phyloP scores from a whole-genome alignment of 2,888 invertebrate species.

The Plebejus anna region DNA sequence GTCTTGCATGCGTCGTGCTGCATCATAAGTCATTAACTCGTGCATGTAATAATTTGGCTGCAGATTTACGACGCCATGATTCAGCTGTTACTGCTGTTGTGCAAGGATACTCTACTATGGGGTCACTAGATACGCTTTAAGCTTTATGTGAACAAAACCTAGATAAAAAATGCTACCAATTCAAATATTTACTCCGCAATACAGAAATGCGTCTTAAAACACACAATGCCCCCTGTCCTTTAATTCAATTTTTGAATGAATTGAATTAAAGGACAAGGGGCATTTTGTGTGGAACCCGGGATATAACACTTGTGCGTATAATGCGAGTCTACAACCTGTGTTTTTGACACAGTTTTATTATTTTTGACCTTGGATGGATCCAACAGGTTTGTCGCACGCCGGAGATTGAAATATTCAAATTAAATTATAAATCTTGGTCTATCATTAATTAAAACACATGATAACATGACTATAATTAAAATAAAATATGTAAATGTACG shows the following conservation, averaged over 20 bases:
- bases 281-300: too few relatives aligned
- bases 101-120: neutral
- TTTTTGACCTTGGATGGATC: conserved; percentile 39
- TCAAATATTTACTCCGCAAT: neutral
- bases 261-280: too few relatives aligned
- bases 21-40: neutral
- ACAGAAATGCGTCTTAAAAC: neutral
- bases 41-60: neutral
- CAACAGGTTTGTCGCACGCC: conserved; percentile 28
- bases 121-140: neutral
- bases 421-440: neutral
- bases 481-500: neutral
- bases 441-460: neutral
- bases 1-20: neutral
- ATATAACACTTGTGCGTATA: neutral
- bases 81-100: neutral
- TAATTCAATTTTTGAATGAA: too few relatives aligned
- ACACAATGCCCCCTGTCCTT: too few relatives aligned
- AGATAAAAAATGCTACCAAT: neutral
- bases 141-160: neutral
- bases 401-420: neutral
- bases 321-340: neutral
- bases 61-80: neutral
- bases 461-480: neutral
- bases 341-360: conserved; percentile 1